Conservation (phyloP, 2,888 invertebrate species). For the Reticulitermes lucifugus region DNA sequence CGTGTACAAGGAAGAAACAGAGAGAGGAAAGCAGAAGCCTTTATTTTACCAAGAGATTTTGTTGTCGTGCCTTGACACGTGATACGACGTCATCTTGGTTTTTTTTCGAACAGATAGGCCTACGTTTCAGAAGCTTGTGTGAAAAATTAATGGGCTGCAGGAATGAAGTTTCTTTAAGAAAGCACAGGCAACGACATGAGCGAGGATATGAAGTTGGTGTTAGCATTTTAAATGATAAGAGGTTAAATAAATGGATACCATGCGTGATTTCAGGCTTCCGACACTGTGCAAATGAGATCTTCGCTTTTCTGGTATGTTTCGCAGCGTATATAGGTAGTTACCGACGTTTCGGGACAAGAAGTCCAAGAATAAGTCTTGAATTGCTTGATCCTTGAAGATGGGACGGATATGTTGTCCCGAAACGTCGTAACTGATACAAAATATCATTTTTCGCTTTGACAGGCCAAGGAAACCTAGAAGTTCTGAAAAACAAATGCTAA, state of each 20-base stretch:
- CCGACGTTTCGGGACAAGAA: too few species aligned
- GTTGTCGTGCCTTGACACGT: conserved; percentile 21
- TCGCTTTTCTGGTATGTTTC: too few species aligned
- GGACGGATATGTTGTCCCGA: too few species aligned
- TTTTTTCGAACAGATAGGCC: background rate
- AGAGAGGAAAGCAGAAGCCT: background rate
- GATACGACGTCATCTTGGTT: background rate
- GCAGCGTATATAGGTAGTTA: too few species aligned
- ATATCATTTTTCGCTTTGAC: too few species aligned
- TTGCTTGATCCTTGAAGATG: too few species aligned
- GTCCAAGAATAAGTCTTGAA: too few species aligned
- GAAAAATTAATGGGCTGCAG: background rate
- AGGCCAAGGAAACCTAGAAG: too few species aligned
- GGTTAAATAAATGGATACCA: background rate
- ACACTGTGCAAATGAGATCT: too few species aligned
- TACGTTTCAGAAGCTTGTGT: background rate
- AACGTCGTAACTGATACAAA: too few species aligned
- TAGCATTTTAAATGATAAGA: background rate
- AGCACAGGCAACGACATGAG: background rate
- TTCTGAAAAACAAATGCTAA: too few species aligned
- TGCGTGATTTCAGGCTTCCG: too few species aligned
- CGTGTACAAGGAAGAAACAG: background rate
- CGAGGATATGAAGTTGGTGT: background rate
- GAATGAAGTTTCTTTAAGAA: background rate
- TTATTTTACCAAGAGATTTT: conserved; percentile 22